Base-by-base conservation (phyloP, 2,888 invertebrate species). In the Morinoia aosen region DNA sequence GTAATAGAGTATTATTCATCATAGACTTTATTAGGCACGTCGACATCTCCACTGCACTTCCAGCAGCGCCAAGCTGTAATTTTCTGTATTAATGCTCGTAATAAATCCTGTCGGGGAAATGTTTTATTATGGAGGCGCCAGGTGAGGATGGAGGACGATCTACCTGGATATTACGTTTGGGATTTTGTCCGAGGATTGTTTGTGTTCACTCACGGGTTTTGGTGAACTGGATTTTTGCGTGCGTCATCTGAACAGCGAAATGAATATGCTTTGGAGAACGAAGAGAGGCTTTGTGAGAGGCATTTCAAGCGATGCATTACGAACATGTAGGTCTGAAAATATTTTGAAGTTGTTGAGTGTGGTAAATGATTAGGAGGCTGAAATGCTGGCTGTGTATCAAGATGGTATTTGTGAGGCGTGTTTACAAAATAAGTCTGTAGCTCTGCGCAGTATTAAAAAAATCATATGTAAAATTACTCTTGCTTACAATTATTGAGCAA, bases 1-100 rank as follows among this genome's bases (percentile, higher is more conserved):
- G 76, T 76, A 76, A 76, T 76, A 25, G 76, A 76, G 76, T 76
- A 19, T 76, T 76, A 76, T 76, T 76, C 76, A 76, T 76, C 76
- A 76, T 76, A 76, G 76, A 19, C 76, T 76, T 76, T 76, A 76
- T 76, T 76, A 76, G 76, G 76, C 7, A 33, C 8, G 76, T 33
- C 76, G 33, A 76, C 76, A 76, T 76, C 76, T 33, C 76, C 25
- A 76, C 14, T 33, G 33, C 19, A 33, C 76, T 76, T 76, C 76
- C 76, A 76, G 76, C 25, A 33, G 76, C 16, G 76, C 76, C 76
- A 0, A 33, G 76, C 76, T 25, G 76, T 76, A 76, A 76, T 76
- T 76, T 76, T 76, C 76, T 76, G 76, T 76, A 76, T 76, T 76
- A 76, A 76, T 76, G 76, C 10, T 76, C 76, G 76, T 7, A 76